These are phyloP conservation scores for Pterobdella sp. DNA, from an alignment of 2,888 invertebrate species.

Conservation along the genomic window DNA sequence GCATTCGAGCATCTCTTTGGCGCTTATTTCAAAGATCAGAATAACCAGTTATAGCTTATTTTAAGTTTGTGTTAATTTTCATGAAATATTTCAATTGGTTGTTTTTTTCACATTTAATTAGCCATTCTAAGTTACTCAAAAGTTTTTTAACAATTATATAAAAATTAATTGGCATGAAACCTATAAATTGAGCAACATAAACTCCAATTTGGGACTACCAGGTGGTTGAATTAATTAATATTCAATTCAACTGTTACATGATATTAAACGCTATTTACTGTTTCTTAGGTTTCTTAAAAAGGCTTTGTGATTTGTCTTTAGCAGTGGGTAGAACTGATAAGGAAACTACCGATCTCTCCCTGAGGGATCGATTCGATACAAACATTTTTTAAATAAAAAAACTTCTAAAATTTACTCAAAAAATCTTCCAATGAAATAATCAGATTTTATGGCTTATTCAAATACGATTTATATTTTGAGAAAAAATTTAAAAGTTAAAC, in stretches of 20 bases:
- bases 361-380: neutral
- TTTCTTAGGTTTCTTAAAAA: constrained; percentile 1
- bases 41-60: too few relatives aligned
- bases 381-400: neutral
- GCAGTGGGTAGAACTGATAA: constrained; percentile 12
- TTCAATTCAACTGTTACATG: neutral
- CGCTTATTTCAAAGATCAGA: too few relatives aligned
- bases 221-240: too few relatives aligned
- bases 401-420: neutral
- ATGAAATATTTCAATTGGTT: too few relatives aligned
- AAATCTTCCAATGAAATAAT: neutral
- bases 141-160: neutral
- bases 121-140: neutral
- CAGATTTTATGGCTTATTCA: neutral
- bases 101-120: too few relatives aligned
- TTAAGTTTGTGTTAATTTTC: too few relatives aligned
- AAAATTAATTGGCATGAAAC: too few relatives aligned
- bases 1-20: too few relatives aligned
- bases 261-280: neutral
- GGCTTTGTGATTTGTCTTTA: constrained; percentile 9
- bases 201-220: too few relatives aligned
- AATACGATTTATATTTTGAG: neutral
- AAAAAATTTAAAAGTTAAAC: neutral
- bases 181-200: too few relatives aligned
- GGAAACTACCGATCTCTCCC: constrained; percentile 10